Percentiles rank a stretch among this genome's conserved stretches.
These are phyloP conservation scores for Drosophila nigricruria DNA, from an alignment of 2,888 invertebrate species.

Conservation along the genomic window DNA sequence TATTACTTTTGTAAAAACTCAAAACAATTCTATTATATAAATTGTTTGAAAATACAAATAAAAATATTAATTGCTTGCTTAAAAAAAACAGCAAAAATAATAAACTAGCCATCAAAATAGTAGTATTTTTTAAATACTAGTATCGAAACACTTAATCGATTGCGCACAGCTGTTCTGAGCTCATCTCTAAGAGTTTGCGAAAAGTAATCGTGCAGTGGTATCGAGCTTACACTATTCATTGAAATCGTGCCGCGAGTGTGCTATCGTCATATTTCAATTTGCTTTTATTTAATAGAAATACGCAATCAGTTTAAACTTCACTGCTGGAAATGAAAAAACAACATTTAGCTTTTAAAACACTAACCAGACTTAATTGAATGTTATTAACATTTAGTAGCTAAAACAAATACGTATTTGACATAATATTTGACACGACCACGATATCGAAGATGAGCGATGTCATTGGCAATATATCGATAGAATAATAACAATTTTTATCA, in stretches of 20 bases:
- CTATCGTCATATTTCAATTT: background rate
- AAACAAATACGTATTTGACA: background rate
- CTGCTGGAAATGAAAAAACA: background rate
- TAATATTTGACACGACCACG: background rate
- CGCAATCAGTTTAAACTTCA: background rate
- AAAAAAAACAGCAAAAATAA: background rate
- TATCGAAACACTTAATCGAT: background rate
- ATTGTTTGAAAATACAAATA: background rate
- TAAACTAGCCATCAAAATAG: background rate
- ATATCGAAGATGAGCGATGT: constrained; percentile 6
- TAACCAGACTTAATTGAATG: background rate
- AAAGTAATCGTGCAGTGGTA: background rate
- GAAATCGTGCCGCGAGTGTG: background rate
- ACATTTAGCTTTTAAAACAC: background rate
- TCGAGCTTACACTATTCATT: background rate
- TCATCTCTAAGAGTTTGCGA: background rate
- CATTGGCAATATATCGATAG: constrained; percentile 14
- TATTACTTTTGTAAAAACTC: background rate
- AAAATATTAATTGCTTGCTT: background rate
- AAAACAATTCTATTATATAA: too few species aligned
- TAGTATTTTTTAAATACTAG: background rate
- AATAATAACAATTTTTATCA: constrained; percentile 17
- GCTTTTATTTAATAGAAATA: background rate
- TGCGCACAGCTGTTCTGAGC: background rate
- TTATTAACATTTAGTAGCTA: background rate